Conservation (phyloP, 30 jellyfish, hydroid and myxozoan species). For the Sanderia malayensis region DNA sequence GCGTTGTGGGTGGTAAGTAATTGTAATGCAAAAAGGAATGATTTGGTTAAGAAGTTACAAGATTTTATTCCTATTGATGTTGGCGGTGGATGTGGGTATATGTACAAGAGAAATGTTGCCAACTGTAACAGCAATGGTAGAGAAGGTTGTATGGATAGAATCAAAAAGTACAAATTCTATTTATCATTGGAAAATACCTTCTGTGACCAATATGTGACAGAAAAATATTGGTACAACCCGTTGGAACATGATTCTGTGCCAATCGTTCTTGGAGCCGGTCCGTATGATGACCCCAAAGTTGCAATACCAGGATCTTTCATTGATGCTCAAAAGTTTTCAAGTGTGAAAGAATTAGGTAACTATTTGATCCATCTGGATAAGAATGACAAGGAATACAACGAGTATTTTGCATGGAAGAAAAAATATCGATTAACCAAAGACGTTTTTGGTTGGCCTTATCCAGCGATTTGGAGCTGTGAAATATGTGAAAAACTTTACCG, state of each 20-base stretch:
- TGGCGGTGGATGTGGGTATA: constrained; percentile 57
- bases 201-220: constrained; percentile 67
- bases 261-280: constrained; percentile 67
- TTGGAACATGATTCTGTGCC: constrained; percentile 53
- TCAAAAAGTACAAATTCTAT: constrained; percentile 35
- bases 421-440: constrained; percentile 5
- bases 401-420: constrained; percentile 57
- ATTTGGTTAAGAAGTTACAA: constrained; percentile 21
- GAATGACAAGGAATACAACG: constrained; percentile 53
- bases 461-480: constrained; percentile 30
- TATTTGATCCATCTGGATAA: constrained; percentile 22
- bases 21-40: constrained; percentile 59
- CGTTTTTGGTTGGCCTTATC: constrained; percentile 40
- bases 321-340: constrained; percentile 22
- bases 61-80: constrained; percentile 33
- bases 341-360: constrained; percentile 41
- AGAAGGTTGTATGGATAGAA: constrained; percentile 26
- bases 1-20: constrained; percentile 62
- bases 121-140: constrained; percentile 38
- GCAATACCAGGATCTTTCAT: constrained; percentile 57
- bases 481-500: constrained; percentile 15
- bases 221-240: constrained; percentile 63
- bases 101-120: not conserved
- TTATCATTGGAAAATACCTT: constrained; percentile 52
- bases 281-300: constrained; percentile 25